Conservation (phyloP, 1,140 invertebrate species). For the Aphaenogaster ashmeadi region DNA sequence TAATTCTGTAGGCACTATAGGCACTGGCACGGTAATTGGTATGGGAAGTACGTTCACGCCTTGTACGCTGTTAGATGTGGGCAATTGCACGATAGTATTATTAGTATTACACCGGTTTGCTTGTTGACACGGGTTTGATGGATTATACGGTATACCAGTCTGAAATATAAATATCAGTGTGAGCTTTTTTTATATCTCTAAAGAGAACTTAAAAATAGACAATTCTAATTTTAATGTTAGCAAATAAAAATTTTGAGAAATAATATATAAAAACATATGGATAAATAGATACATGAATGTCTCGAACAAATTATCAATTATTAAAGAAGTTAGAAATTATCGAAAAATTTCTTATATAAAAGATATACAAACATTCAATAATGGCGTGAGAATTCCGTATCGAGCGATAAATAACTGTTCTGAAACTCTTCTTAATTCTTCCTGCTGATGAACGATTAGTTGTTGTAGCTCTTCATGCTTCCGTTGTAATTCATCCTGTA, state of each 20-base stretch:
- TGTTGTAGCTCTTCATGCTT: conserved; percentile 95
- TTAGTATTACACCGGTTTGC: conserved; percentile 77
- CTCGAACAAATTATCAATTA: neutral
- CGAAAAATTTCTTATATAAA: neutral
- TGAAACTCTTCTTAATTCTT: conserved; percentile 93
- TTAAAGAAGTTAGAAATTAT: neutral
- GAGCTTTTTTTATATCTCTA: neutral
- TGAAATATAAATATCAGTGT: conserved; percentile 64
- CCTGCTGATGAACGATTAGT: conserved; percentile 94
- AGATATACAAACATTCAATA: conserved; percentile 88
- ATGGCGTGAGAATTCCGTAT: conserved; percentile 91
- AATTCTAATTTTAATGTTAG: neutral
- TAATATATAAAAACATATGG: neutral
- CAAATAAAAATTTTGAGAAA: neutral
- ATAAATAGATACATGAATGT: neutral
- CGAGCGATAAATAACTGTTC: conserved; percentile 95
- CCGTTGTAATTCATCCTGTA: conserved; percentile 92
- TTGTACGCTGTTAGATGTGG: conserved; percentile 75
- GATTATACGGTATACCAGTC: conserved; percentile 82
- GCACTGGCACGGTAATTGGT: conserved; percentile 81
- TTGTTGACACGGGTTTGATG: conserved; percentile 77
- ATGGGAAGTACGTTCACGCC: conserved; percentile 81
- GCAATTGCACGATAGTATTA: conserved; percentile 78
- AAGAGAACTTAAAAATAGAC: too few species aligned
- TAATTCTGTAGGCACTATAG: conserved; percentile 82